Percentiles rank a stretch among this genome's conserved stretches.
Evolutionary conservation across 1,140 invertebrate species (phyloP).

Genomic region (Holcopasites calliopsidis): DNA sequence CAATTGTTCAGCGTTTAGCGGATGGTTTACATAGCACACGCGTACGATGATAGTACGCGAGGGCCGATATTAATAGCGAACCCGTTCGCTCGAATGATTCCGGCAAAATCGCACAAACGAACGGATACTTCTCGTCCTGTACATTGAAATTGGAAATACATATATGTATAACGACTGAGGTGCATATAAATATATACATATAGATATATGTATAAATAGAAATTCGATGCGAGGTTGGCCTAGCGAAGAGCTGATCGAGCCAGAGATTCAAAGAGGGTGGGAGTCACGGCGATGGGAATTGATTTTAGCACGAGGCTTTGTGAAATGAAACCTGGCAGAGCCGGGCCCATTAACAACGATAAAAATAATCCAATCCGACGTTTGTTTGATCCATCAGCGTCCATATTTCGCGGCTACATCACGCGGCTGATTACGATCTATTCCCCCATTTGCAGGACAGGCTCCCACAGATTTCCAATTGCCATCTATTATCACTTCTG

Average conservation of each 20-base stretch:
- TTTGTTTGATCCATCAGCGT: conserved; percentile 77
- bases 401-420: conserved; percentile 59
- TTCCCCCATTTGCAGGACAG: conserved; percentile 29
- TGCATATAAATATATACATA: background rate
- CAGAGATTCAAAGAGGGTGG: conserved; percentile 37
- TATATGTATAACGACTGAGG: background rate
- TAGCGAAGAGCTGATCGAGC: conserved; percentile 43
- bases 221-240: conserved; percentile 25
- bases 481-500: background rate
- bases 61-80: conserved; percentile 48
- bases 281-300: conserved; percentile 67
- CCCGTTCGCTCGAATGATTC: conserved; percentile 40
- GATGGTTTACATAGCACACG: conserved; percentile 22
- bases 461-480: conserved; percentile 13
- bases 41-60: conserved; percentile 10
- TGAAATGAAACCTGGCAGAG: conserved; percentile 75
- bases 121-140: conserved; percentile 14
- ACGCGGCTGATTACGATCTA: conserved; percentile 57
- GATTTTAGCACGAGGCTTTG: conserved; percentile 76
- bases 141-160: conserved; percentile 13
- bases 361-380: conserved; percentile 79
- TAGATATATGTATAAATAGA: conserved; percentile 13
- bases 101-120: conserved; percentile 35
- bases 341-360: conserved; percentile 76
- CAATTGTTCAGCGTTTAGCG: conserved; percentile 25